Conservation (phyloP, 1,140 invertebrate species). For the Trachelipus rathkii region DNA sequence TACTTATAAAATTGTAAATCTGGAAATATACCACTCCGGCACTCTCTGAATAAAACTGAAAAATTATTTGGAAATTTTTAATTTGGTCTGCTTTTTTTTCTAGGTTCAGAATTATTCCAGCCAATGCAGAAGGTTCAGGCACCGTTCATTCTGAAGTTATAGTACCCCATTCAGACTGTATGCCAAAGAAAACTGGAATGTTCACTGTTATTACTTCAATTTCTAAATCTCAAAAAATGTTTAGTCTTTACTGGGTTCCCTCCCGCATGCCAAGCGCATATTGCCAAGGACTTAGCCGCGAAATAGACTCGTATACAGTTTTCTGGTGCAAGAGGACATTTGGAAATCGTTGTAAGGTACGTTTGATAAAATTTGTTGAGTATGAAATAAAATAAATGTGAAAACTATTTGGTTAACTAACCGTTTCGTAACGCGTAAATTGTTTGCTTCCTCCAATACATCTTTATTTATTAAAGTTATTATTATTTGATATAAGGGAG, state of each 20-base stretch:
- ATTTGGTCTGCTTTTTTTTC: background rate
- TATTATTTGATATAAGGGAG: too few species aligned
- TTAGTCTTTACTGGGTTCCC: background rate
- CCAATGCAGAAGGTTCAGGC: background rate
- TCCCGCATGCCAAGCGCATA: background rate
- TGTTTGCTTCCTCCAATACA: too few species aligned
- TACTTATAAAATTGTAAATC: too few species aligned
- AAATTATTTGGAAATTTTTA: too few species aligned
- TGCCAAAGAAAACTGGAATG: background rate
- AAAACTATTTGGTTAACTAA: too few species aligned
- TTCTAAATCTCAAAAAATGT: background rate
- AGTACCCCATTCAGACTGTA: background rate
- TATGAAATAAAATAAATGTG: too few species aligned
- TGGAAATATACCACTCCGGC: too few species aligned
- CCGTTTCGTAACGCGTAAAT: too few species aligned
- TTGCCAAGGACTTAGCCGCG: background rate
- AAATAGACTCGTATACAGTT: background rate
- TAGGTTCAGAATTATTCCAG: background rate
- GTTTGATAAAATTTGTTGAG: background rate
- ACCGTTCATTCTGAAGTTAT: background rate
- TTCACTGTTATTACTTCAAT: background rate
- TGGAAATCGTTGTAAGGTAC: background rate
- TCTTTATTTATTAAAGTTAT: too few species aligned
- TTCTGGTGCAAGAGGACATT: background rate
- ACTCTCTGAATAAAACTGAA: too few species aligned